These are phyloP conservation scores for Montipora capitata DNA, from an alignment of 92 coral and sea anemone genomes.

Conservation along the genomic window DNA sequence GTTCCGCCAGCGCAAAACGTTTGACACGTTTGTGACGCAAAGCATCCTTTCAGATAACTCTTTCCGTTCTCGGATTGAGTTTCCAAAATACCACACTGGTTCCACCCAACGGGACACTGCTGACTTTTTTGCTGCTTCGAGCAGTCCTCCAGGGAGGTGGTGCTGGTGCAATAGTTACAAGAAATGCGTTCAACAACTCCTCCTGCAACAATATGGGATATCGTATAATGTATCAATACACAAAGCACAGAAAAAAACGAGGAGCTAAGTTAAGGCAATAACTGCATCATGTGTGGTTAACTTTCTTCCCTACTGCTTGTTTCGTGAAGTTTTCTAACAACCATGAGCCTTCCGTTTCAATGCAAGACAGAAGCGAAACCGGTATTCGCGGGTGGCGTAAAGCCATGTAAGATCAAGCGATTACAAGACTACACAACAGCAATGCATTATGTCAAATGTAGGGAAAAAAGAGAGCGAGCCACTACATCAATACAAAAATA, in stretches of 20 bases:
- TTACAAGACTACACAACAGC: too few species aligned
- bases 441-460: too few species aligned
- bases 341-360: too few species aligned
- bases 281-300: background rate
- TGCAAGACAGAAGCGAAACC: too few species aligned
- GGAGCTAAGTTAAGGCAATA: background rate
- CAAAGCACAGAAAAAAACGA: background rate
- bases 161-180: background rate
- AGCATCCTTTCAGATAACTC: conserved; percentile 1
- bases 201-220: background rate
- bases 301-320: too few species aligned
- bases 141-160: background rate
- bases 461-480: too few species aligned
- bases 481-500: too few species aligned
- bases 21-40: background rate
- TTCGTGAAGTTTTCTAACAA: too few species aligned
- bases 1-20: conserved; percentile 4
- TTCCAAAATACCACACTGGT: background rate
- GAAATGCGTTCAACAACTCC: background rate
- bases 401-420: too few species aligned
- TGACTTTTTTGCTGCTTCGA: background rate
- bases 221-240: background rate
- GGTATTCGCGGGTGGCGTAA: too few species aligned
- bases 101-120: background rate
- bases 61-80: background rate